Evolutionary conservation across 2,888 invertebrate genomes (phyloP), one percentile per base, ranked within the genome.

Genomic region (Agriotes lineatus): DNA sequence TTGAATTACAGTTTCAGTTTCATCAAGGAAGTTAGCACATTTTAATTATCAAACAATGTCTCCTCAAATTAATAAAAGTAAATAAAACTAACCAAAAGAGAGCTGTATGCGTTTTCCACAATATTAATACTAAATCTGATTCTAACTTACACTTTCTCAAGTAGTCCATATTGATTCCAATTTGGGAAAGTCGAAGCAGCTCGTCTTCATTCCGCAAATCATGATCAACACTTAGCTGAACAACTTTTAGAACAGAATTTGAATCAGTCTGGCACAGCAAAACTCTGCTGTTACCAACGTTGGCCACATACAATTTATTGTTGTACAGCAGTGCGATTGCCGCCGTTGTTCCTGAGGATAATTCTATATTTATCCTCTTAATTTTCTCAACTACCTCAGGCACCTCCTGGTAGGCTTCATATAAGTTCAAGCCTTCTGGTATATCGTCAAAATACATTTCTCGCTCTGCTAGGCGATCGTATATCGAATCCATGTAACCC

Each of bases 201-300:
- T 97, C 96, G 79, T 95, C 94, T 79, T 95, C 94, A 79, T 96
- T 96, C 57, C 88, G 86, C 39, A 96, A 85, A 77, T 95, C 93
- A 80, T 96, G 96, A 82, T 96, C 96, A 0, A 92, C 90, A 1
- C 93, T 93, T 57, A 96, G 84, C 81, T 96, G 96, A 1, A 91
- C 88, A 0, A 96, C 95, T 79, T 90, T 86, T 48, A 95, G 83
- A 14, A 94, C 93, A 1, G 91, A 90, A 80, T 93, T 93, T 25
- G 87, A 86, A 79, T 94, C 95, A 0, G 91, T 93, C 80, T 91
- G 89, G 75, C 96, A 95, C 0, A 96, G 85, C 16, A 96, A 81
- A 0, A 95, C 96, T 73, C 96, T 74, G 69, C 84, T 83, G 66
- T 83, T 85, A 1, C 96, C 96, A 4, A 96, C 93, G 84, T 96